phyloP scores from a whole-genome alignment of 2,888 invertebrate species.

The Spatulosminthurus flaviceps region DNA sequence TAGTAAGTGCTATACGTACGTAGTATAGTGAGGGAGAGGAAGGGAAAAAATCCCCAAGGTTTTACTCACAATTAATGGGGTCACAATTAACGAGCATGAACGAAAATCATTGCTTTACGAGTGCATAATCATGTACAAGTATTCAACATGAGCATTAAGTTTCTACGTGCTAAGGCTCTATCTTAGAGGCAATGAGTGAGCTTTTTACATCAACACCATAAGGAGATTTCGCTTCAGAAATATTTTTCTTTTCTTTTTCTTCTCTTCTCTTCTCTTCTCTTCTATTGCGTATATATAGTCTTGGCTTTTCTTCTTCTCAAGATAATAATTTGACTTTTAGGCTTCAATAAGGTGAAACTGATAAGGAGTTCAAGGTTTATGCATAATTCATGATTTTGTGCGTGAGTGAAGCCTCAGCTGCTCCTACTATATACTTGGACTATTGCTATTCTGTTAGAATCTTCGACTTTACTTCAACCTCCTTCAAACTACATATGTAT shows the following conservation, averaged over 20 bases:
- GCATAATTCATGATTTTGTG: constrained; percentile 44
- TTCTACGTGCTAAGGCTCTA: no score
- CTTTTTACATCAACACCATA: neutral
- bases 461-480: no score
- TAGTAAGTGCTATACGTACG: no score
- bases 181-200: no score
- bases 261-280: no score
- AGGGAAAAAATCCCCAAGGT: constrained; percentile 2
- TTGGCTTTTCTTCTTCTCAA: neutral
- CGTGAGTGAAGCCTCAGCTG: constrained; percentile 33
- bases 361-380: constrained; percentile 47
- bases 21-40: neutral
- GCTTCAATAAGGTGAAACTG: constrained; percentile 46
- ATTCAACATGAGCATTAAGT: neutral
- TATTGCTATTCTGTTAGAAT: neutral
- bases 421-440: neutral
- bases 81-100: constrained; percentile 23
- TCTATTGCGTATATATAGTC: no score
- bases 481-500: no score
- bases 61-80: constrained; percentile 30
- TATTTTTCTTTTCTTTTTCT: neutral
- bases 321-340: constrained; percentile 42
- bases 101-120: constrained; percentile 8
- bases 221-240: neutral
- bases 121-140: neutral